Evolutionary conservation across 2,888 invertebrate species (phyloP), one percentile per base, ranked within the genome.

Genomic region (Piscicola geometra): DNA sequence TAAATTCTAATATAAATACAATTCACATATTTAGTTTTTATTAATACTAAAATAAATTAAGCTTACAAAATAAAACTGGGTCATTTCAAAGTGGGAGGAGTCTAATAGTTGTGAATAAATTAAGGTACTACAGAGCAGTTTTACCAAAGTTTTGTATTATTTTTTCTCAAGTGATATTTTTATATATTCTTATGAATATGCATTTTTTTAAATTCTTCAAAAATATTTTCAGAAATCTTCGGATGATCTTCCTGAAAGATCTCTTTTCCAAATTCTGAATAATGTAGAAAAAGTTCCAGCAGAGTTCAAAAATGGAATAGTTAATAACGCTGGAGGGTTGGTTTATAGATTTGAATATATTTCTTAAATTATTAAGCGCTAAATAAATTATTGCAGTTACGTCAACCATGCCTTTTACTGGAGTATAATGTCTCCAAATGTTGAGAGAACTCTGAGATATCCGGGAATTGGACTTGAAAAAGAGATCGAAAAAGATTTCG

Each of bases 391-490:
- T n/a, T n/a, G n/a, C 15, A 83, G 83, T 9, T 82, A 79, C 78
- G 78, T 83, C 3, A 83, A 83, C 77, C 83, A 83, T 72, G 81
- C 81, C 56, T 73, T 83, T 9, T 83, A 82, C 76, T 83, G 82
- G 82, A 79, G 81, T 15, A 76, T 78, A 18, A 78, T 83, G 78
- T 81, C 82, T 21, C 82, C 82, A 67, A 83, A 83, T 77, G 78
- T 80, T 12, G 77, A 77, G n/a, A 78, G 78, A 1, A 78, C 78
- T 74, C 78, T 80, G 21, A 76, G 82, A 68, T 15, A 75, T 15
- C 82, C 83, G 32, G 25, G 72, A 1, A 80, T 80, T 21, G 60
- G 75, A 32, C 75, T 83, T 12, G 75, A 78, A 5, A 71, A 72
- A 0, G 81, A 81, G 60, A 82, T 83, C 33, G 72, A 77, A 21